These are phyloP conservation scores for Ursus arctos DNA, from an alignment of 2,113 vertebrate genomes.

Conservation along the genomic window DNA sequence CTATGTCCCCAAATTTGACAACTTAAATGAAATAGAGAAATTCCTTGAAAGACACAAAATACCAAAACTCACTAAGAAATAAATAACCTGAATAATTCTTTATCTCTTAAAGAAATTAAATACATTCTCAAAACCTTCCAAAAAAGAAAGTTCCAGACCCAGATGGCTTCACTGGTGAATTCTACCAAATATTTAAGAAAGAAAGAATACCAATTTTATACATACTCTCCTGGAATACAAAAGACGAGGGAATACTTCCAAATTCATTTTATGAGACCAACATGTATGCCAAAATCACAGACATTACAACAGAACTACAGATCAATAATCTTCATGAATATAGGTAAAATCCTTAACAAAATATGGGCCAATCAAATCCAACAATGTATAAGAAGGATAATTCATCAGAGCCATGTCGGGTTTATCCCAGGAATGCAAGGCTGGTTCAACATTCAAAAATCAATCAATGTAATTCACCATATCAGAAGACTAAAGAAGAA, in stretches of 20 bases:
- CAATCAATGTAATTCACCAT: not conserved
- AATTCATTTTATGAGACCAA: not conserved
- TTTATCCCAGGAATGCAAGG: constrained; percentile 1
- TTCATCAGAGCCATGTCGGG: not conserved
- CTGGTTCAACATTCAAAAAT: not conserved
- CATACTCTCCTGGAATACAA: not conserved
- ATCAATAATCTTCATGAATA: not conserved
- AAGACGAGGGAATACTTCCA: not conserved
- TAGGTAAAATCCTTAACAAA: not conserved
- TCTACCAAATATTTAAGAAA: not conserved
- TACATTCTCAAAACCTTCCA: not conserved
- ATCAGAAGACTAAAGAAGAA: not conserved
- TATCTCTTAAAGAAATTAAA: constrained; percentile 28
- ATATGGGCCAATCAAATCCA: not conserved
- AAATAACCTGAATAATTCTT: not conserved
- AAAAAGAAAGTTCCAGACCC: not conserved
- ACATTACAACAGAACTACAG: not conserved
- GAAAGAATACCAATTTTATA: not conserved
- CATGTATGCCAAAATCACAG: not conserved
- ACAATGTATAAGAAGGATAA: not conserved
- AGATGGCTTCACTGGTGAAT: not conserved
- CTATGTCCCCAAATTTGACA: not conserved
- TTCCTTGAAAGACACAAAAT: not conserved
- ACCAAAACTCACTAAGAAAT: constrained; percentile 25
- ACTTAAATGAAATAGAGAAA: not conserved